Evolutionary conservation across 2,797 vertebrate genomes (phyloP).

Genomic region (Enteromius viviparus): DNA sequence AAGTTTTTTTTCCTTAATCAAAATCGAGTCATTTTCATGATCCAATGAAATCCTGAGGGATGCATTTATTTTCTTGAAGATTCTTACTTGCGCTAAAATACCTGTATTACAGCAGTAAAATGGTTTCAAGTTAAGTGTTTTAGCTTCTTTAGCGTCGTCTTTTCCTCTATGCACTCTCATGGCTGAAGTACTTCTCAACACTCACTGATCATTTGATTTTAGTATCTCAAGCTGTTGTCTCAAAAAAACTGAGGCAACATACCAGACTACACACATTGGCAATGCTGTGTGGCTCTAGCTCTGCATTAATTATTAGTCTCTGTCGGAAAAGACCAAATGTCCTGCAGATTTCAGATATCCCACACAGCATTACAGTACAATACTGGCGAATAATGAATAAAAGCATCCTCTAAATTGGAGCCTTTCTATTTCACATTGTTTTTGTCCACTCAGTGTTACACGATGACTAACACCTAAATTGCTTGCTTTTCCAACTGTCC

Average conservation of each 20-base stretch:
- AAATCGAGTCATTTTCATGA: not conserved
- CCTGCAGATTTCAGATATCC: not conserved
- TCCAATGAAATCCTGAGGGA: not conserved
- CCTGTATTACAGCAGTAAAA: not conserved
- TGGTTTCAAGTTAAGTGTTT: not conserved
- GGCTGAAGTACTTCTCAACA: not conserved
- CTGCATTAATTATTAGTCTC: slow-evolving; percentile 29
- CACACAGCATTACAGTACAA: not conserved
- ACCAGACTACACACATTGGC: slow-evolving; percentile 29
- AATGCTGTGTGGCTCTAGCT: slow-evolving; percentile 26
- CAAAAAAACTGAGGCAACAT: slow-evolving; percentile 22
- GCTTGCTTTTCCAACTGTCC: not conserved
- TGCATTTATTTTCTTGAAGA: not conserved
- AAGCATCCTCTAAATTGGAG: not conserved
- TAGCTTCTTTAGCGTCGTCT: not conserved
- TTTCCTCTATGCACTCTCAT: not conserved
- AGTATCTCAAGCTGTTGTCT: slow-evolving; percentile 3
- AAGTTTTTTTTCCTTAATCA: not conserved
- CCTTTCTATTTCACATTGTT: slow-evolving; percentile 6
- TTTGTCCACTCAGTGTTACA: slow-evolving; percentile 12
- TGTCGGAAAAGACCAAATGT: slow-evolving; percentile 32
- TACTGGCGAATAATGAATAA: not conserved
- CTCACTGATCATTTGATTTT: slow-evolving; percentile 14
- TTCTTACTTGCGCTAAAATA: not conserved
- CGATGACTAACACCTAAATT: not conserved